Evolutionary conservation across 2,888 invertebrate species (phyloP).

Genomic region (Allygus modestus): DNA sequence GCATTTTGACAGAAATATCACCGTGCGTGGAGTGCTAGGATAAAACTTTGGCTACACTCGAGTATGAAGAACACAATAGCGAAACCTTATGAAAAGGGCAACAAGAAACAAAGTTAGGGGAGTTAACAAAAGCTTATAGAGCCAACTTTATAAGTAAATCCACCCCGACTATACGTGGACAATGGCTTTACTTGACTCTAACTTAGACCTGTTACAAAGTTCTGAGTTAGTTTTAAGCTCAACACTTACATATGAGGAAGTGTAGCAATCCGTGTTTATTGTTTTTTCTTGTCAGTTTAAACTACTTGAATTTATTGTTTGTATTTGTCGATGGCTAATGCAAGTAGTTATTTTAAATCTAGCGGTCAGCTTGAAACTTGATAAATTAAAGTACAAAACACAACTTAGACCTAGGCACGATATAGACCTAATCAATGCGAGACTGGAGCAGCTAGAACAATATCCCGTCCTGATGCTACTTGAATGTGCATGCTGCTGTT

Average conservation of each 20-base stretch:
- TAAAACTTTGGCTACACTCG: neutral
- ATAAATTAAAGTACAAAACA: too few species aligned
- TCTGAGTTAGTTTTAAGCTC: neutral
- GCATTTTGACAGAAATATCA: neutral
- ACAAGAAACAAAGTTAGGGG: slow-evolving; percentile 35
- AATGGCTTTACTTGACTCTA: slow-evolving; percentile 15
- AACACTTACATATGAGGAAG: neutral
- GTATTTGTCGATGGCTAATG: too few species aligned
- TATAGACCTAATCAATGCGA: too few species aligned
- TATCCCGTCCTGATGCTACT: too few species aligned
- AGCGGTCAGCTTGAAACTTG: too few species aligned
- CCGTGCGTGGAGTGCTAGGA: neutral
- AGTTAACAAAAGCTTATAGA: slow-evolving; percentile 32
- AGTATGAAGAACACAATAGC: slow-evolving; percentile 32
- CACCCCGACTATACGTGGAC: slow-evolving; percentile 22
- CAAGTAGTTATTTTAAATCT: too few species aligned
- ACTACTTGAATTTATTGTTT: too few species aligned
- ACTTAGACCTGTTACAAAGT: neutral
- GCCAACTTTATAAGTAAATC: slow-evolving; percentile 38
- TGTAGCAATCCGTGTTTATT: too few species aligned
- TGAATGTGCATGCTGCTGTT: too few species aligned
- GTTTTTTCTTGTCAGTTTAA: too few species aligned
- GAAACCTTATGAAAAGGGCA: slow-evolving; percentile 19
- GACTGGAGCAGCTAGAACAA: too few species aligned
- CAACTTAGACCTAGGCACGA: too few species aligned